A percentile compares a stretch with the other conserved stretches of the same genome.
These are phyloP conservation scores for Aptenodytes patagonicus DNA, from an alignment of 2,113 vertebrate species.

Conservation along the genomic window DNA sequence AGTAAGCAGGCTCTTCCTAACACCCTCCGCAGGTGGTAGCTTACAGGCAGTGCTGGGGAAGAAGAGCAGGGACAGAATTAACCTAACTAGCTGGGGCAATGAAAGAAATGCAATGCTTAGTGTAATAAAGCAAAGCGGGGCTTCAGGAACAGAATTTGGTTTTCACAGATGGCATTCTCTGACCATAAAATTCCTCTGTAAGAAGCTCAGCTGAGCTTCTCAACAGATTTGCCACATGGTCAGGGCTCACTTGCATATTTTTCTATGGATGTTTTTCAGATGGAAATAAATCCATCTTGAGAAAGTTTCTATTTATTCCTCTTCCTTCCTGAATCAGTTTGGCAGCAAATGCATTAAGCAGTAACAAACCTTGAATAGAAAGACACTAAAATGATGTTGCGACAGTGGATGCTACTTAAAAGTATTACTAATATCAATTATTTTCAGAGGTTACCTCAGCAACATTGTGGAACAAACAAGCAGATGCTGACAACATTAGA, in stretches of 20 bases:
- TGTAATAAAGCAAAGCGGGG: background rate
- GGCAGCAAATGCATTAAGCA: background rate
- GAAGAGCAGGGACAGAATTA: background rate
- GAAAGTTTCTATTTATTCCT: background rate
- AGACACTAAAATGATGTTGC: background rate
- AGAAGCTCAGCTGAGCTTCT: background rate
- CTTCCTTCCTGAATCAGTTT: background rate
- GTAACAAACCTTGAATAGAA: background rate
- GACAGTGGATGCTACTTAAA: background rate
- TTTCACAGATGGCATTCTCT: background rate
- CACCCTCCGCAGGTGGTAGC: rapidly evolving
- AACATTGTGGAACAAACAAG: background rate
- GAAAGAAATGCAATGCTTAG: background rate
- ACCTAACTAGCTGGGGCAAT: background rate
- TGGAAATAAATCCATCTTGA: background rate
- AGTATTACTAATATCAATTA: background rate
- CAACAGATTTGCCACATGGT: background rate
- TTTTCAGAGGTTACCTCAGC: background rate
- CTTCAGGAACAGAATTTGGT: background rate
- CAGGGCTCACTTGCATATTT: background rate
- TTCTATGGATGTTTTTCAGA: background rate
- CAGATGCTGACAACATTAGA: background rate
- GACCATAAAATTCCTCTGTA: background rate
- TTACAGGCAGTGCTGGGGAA: background rate
- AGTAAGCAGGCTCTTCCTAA: background rate